Base-by-base conservation (phyloP, 1,140 invertebrate species). In the Trichogramma pretiosum region DNA sequence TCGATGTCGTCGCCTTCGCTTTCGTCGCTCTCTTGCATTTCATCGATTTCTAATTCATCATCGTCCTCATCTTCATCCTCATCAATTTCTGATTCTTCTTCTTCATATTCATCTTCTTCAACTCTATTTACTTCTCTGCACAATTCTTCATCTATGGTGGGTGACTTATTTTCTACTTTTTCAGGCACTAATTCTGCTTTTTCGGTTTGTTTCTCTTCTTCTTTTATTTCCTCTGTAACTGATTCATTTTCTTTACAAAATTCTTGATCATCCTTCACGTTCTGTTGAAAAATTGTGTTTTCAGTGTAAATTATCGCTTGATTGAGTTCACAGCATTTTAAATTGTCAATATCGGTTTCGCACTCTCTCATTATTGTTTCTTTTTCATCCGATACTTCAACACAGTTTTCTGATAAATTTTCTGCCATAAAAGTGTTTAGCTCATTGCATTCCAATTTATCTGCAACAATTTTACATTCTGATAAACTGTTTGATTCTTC, bases 151-250 rank as follows among this genome's bases (percentile, higher is more conserved):
- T 38, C 19, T 10, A 8, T n/a, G 16, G 13, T 30, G 26, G 5
- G 8, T 34, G 33, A 5, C n/a, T 34, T 34, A n/a, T 14, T 5
- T 34, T 42, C 32, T 28, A 39, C 22, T 36, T 21, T 18, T 42
- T 46, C 34, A 1, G 9, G 3, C 5, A 2, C 3, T 8, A 16
- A 17, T 13, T 30, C 26, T 28, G 36, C 23, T 8, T 16, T n/a
- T 14, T 45, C 36, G 22, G 38, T 16, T 3, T n/a, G 44, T 47
- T 54, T 48, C 42, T 64, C 60, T 34, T 61, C 52, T 36, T 55
- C 56, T 34, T 62, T 57, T 19, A 60, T 54, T 41, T 48, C 45
- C 19, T 48, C 39, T 19, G 13, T 24, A 42, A 54, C 33, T 32
- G 28, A 8, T 14, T 34, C 16, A 22, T 37, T 13, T 26, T 11